A percentile compares a stretch with the other conserved stretches of the same genome.
phyloP scores from a whole-genome alignment of 1,140 invertebrate species.

The Nixonia krombeini region DNA sequence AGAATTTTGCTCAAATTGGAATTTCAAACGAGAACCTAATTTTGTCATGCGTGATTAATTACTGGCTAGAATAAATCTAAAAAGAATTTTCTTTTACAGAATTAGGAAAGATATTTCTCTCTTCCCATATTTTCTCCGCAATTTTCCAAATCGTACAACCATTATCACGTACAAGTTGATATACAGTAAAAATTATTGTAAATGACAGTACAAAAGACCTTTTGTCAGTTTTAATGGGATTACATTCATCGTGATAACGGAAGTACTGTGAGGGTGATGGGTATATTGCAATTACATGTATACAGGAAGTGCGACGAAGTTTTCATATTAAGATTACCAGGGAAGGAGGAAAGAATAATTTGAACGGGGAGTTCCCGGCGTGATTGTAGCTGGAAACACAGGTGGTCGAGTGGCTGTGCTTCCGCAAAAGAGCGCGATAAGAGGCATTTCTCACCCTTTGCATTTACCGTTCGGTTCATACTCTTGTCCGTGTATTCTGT shows the following conservation, averaged over 20 bases:
- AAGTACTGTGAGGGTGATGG: not conserved
- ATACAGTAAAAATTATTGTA: no score
- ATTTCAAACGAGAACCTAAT: no score
- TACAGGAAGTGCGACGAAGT: not conserved
- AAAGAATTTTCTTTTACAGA: no score
- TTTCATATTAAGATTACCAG: not conserved
- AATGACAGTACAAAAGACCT: no score
- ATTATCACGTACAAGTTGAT: no score
- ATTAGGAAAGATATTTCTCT: no score
- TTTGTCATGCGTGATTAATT: no score
- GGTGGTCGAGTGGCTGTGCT: slow-evolving; percentile 4
- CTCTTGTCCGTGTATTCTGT: not conserved
- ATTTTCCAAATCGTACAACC: no score
- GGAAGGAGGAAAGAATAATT: slow-evolving; percentile 3
- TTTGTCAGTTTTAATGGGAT: no score
- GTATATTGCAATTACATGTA: not conserved
- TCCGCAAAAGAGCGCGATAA: slow-evolving; percentile 9
- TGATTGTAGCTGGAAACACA: slow-evolving; percentile 1
- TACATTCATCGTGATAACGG: not conserved
- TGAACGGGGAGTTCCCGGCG: not conserved
- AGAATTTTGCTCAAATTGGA: no score
- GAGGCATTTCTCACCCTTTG: slow-evolving; percentile 8
- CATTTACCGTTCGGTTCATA: slow-evolving; percentile 2
- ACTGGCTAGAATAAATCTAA: no score
- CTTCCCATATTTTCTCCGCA: no score